Conservation (phyloP, 2,797 vertebrate genomes). For the Tamandua tetradactyla region DNA sequence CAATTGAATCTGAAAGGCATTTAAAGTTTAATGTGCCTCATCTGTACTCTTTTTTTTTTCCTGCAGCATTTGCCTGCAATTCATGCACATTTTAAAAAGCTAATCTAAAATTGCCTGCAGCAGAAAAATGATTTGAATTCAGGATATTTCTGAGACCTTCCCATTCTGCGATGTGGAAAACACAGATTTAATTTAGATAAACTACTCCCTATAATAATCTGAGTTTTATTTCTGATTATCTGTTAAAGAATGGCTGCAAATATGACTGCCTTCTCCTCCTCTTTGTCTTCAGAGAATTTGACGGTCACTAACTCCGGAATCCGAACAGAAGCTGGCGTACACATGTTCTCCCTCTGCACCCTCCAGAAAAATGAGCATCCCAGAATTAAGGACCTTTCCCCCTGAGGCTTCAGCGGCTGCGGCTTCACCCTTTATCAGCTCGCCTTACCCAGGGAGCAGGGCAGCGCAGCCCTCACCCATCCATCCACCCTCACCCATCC, state of each 20-base stretch:
- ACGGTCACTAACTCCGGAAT: conserved; percentile 34
- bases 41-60: background rate
- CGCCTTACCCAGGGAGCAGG: accelerated
- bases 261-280: background rate
- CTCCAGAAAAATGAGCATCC: background rate
- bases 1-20: conserved; percentile 51
- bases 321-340: background rate
- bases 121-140: conserved; percentile 64
- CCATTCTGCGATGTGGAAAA: conserved; percentile 30
- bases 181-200: conserved; percentile 71
- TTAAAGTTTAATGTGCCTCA: conserved; percentile 42
- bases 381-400: background rate
- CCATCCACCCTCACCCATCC: background rate
- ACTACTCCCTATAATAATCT: background rate
- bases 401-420: background rate
- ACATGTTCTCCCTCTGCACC: background rate
- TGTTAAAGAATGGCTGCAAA: conserved; percentile 43
- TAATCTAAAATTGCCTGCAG: conserved; percentile 60
- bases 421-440: background rate
- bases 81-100: conserved; percentile 48
- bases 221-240: background rate
- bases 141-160: conserved; percentile 66
- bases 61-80: conserved; percentile 21
- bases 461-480: too few relatives aligned
- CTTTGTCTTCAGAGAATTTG: conserved; percentile 42